phyloP scores from a whole-genome alignment of 2,113 vertebrate species.

The Sarotherodon lohbergeri region DNA sequence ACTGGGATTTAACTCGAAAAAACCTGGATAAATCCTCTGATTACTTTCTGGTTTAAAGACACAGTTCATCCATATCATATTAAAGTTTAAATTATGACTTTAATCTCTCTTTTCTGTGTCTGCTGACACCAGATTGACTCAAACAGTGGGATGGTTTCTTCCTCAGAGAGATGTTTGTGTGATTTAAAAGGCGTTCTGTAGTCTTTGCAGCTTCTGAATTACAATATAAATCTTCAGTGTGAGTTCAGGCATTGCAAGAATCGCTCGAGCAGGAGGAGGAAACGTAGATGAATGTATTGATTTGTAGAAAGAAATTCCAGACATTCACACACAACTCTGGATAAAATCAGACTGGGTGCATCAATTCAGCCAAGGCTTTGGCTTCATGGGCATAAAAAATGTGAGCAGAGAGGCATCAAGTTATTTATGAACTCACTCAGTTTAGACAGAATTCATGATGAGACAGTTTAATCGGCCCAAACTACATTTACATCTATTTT shows the following conservation, averaged over 20 bases:
- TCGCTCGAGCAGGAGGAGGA: neutral
- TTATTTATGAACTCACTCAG: neutral
- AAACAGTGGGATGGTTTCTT: neutral
- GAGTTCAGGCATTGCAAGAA: neutral
- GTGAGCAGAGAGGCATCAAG: neutral
- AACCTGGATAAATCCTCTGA: neutral
- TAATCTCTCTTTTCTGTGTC: neutral
- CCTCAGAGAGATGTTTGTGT: neutral
- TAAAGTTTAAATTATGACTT: neutral
- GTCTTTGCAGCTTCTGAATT: neutral
- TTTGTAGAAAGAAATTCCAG: neutral
- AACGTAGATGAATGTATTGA: neutral
- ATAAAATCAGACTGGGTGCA: neutral
- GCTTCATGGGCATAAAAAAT: neutral
- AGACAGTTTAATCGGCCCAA: neutral
- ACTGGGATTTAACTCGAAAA: neutral
- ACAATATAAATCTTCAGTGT: neutral
- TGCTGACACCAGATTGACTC: neutral
- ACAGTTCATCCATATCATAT: neutral
- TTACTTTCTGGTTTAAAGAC: neutral
- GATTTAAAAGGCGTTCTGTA: neutral
- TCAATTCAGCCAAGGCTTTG: neutral
- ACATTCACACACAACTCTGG: neutral
- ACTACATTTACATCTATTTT: neutral
- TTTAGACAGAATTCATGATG: neutral